Conservation (phyloP, 2,888 invertebrate genomes). For the Pyrgus malvae region DNA sequence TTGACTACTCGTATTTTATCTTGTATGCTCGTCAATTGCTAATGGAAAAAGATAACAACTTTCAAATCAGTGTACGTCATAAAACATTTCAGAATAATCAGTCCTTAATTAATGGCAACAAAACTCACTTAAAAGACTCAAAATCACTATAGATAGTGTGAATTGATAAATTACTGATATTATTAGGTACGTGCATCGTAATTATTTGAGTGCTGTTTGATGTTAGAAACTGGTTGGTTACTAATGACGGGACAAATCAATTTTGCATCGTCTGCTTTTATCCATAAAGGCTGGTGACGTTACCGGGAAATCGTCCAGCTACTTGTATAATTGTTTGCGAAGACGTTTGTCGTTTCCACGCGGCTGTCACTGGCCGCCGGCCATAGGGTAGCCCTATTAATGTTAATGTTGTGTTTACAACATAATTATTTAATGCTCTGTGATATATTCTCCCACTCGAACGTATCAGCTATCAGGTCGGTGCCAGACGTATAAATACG, state of each 20-base stretch:
- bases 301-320: not conserved
- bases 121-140: not conserved
- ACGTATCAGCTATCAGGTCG: constrained; percentile 40
- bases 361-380: constrained; percentile 16
- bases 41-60: no score
- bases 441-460: constrained; percentile 47
- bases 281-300: constrained; percentile 1
- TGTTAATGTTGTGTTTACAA: constrained; percentile 52
- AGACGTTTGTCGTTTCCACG: constrained; percentile 18
- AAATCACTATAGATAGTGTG: not conserved
- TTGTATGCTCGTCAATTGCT: no score
- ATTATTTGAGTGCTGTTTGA: not conserved
- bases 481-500: constrained; percentile 48
- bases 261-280: not conserved
- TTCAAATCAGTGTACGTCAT: no score
- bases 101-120: no score
- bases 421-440: constrained; percentile 50
- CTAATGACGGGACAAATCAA: not conserved
- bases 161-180: not conserved
- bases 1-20: no score
- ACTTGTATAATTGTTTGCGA: constrained; percentile 30
- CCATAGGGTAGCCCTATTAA: constrained; percentile 31
- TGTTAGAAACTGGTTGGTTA: not conserved
- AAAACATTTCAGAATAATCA: no score
- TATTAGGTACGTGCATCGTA: not conserved